Conservation (phyloP, 2,113 vertebrate species). For the Hepsetus odoe region DNA sequence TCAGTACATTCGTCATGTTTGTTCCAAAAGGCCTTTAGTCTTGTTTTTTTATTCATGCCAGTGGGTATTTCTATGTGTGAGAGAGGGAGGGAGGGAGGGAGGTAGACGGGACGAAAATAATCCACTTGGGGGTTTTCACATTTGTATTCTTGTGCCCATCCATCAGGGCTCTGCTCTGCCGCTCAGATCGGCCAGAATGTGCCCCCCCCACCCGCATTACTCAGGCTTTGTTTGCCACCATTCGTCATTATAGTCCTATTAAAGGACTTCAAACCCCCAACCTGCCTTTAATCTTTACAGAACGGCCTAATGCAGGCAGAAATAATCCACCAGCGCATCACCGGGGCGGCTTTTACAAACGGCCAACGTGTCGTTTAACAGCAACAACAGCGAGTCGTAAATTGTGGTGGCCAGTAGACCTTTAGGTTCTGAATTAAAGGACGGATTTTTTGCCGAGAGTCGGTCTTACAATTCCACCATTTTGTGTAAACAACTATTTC, state of each 20-base stretch:
- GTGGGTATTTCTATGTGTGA: neutral
- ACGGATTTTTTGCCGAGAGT: no score
- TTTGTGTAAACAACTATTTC: no score
- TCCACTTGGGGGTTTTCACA: neutral
- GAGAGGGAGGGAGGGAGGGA: neutral
- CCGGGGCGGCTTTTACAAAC: no score
- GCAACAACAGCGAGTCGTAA: no score
- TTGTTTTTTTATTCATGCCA: constrained; percentile 8
- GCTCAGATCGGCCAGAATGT: constrained; percentile 27
- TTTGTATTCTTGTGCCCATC: constrained; percentile 1
- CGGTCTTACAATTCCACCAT: no score
- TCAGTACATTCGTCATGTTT: constrained; percentile 5
- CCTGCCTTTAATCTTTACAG: constrained; percentile 50
- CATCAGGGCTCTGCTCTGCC: constrained; percentile 11
- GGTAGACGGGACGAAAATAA: neutral
- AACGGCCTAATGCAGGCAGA: constrained; percentile 20
- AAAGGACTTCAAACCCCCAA: constrained; percentile 46
- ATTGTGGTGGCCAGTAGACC: no score
- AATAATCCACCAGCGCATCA: constrained; percentile 16
- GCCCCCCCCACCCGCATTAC: neutral
- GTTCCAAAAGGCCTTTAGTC: neutral
- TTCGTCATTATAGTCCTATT: constrained; percentile 47
- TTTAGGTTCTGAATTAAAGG: no score
- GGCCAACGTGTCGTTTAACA: neutral
- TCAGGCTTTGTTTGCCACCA: constrained; percentile 19